Evolutionary conservation across 2,113 vertebrate genomes (phyloP).

Genomic region (Psammodynastes pulverulentus): DNA sequence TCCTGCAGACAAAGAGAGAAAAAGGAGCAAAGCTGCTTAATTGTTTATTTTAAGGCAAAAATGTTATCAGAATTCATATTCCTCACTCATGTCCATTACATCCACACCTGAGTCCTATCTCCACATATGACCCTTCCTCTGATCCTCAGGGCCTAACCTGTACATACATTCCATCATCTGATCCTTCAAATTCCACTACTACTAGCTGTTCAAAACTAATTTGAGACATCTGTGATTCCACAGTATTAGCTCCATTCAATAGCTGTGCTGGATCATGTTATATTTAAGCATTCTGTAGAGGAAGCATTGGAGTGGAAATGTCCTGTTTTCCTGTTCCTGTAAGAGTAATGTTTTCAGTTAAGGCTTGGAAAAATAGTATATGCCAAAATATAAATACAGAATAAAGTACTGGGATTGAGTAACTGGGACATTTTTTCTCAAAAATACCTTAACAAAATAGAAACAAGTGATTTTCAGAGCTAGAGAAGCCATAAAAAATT

Average conservation of each 20-base stretch:
- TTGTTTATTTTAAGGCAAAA: too few species aligned
- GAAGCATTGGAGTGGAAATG: neutral
- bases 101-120: too few species aligned
- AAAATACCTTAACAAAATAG: neutral
- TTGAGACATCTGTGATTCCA: neutral
- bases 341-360: neutral
- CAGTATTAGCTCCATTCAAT: neutral
- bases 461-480: neutral
- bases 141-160: too few species aligned
- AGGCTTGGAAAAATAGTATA: neutral
- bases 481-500: neutral
- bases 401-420: neutral
- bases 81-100: too few species aligned
- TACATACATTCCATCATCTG: too few species aligned
- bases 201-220: neutral
- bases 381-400: neutral
- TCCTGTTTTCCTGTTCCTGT: neutral
- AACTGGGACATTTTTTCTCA: neutral
- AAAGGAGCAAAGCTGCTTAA: too few species aligned
- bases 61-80: too few species aligned
- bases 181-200: neutral
- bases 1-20: too few species aligned
- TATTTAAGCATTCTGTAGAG: neutral
- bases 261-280: neutral
- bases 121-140: too few species aligned